Evolutionary conservation across 2,888 invertebrate species (phyloP), one percentile per base, ranked within the genome.

Genomic region (Argyresthia goedartella): DNA sequence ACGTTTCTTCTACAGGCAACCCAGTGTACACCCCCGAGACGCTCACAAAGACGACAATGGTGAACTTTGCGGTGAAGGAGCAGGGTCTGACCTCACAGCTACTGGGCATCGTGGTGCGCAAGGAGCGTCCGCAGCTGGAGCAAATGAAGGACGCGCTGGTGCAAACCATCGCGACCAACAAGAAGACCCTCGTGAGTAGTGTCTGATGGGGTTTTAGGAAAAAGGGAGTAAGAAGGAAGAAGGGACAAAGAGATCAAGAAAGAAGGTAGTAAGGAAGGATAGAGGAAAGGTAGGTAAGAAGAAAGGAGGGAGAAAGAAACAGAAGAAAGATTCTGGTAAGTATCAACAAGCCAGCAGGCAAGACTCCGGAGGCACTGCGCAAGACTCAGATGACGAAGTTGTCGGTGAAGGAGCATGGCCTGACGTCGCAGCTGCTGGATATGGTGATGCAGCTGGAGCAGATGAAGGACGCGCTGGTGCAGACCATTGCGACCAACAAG

Each of bases 61-160:
- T 96, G 52, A 97, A 97, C 88, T 97, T 97, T 73, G 94, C 95
- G 50, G 93, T 96, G 53, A 97, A 96, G 74, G 93, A 95, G 72
- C 92, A 94, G 84, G 97, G 96, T 1, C 82, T 97, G 54, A 94
- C 96, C 72, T 92, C 93, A 10, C 96, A 97, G 76, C 88, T 97
- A 53, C 87, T 97, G 55, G 95, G 93, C 41, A 93, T 95, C 61
- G 95, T 97, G 53, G 96, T 97, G 25, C 90, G 95, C 46, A 95
- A 94, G 74, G 97, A 97, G 78, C 89, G 93, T 62, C 97, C 97
- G 0, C 91, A 94, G 62, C 85, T 97, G 13, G 97, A 97, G 72
- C 93, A 94, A 74, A 94, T 95, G 88, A 96, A 96, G 74, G 94
- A 95, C 73, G 89, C 88, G 59, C 88, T 97, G 52, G 96, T 97